phyloP scores from a whole-genome alignment of 2,113 vertebrate species.

The Gopherus evgoodei region DNA sequence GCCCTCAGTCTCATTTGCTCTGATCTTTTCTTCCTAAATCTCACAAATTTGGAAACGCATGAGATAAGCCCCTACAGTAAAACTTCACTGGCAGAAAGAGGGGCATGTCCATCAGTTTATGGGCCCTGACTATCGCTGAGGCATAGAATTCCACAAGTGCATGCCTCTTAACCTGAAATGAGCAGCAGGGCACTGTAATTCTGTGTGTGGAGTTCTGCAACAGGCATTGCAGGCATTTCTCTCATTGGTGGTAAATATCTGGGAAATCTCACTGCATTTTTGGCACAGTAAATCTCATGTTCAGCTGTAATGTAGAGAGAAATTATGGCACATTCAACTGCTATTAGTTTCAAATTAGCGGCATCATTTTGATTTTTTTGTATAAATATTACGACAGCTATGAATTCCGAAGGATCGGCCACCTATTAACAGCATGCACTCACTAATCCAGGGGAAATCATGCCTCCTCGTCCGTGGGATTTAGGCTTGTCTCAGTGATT shows the following conservation, averaged over 20 bases:
- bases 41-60: neutral
- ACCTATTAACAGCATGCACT: neutral
- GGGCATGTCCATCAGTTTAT: slow-evolving; percentile 57
- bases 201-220: slow-evolving; percentile 62
- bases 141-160: slow-evolving; percentile 74
- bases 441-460: slow-evolving; percentile 36
- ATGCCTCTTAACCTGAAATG: slow-evolving; percentile 57
- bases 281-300: slow-evolving; percentile 71
- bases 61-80: neutral
- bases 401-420: neutral
- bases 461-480: slow-evolving; percentile 34
- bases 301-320: slow-evolving; percentile 55
- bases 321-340: slow-evolving; percentile 28
- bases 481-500: slow-evolving; percentile 24
- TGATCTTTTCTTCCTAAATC: neutral
- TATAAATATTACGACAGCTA: slow-evolving; percentile 9
- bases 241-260: slow-evolving; percentile 82
- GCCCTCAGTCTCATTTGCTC: neutral
- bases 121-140: slow-evolving; percentile 53
- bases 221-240: slow-evolving; percentile 80
- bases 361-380: neutral
- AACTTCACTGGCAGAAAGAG: neutral
- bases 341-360: slow-evolving; percentile 35
- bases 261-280: slow-evolving; percentile 77
- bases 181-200: slow-evolving; percentile 49